A percentile compares a stretch with the other conserved stretches of the same genome.
Evolutionary conservation across 2,888 invertebrate genomes (phyloP).

Genomic region (Drosophila prostipennis): DNA sequence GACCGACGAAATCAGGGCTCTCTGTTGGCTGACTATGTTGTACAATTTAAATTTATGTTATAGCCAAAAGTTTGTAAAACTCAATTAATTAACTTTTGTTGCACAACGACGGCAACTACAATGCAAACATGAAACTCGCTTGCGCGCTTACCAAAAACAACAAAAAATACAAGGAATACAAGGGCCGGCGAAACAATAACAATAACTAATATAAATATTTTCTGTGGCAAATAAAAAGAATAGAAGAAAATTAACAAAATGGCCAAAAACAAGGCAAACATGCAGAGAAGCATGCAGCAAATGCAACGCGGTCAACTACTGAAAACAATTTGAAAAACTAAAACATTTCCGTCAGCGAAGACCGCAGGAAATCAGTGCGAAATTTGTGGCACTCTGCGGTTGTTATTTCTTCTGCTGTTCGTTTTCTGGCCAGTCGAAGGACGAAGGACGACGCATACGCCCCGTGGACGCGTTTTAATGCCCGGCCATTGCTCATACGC

Average conservation of each 20-base stretch:
- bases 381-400: slow-evolving; percentile 37
- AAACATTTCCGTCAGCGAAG: slow-evolving; percentile 57
- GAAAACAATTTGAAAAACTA: slow-evolving; percentile 59
- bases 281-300: slow-evolving; percentile 27
- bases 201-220: slow-evolving; percentile 56
- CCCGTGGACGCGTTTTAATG: slow-evolving; percentile 61
- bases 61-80: slow-evolving; percentile 74
- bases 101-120: slow-evolving; percentile 42
- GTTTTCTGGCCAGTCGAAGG: slow-evolving; percentile 11
- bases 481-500: slow-evolving; percentile 66
- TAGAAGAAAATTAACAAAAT: slow-evolving; percentile 32
- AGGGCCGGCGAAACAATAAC: slow-evolving; percentile 44
- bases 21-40: slow-evolving; percentile 8
- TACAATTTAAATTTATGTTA: slow-evolving; percentile 77
- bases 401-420: slow-evolving; percentile 16
- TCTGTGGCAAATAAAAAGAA: slow-evolving; percentile 41
- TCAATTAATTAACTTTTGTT: slow-evolving; percentile 81
- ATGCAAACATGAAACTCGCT: slow-evolving; percentile 50
- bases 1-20: slow-evolving; percentile 31
- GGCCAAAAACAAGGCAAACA: slow-evolving; percentile 41
- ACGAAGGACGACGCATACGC: slow-evolving; percentile 52
- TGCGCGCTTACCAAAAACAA: slow-evolving; percentile 39
- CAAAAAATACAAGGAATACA: slow-evolving; percentile 32
- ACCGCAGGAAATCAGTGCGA: slow-evolving; percentile 71
- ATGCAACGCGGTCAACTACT: slow-evolving; percentile 33